Evolutionary conservation across 2,113 vertebrate genomes (phyloP), one percentile per base, ranked within the genome.

Genomic region (Nesospiza acunhae): DNA sequence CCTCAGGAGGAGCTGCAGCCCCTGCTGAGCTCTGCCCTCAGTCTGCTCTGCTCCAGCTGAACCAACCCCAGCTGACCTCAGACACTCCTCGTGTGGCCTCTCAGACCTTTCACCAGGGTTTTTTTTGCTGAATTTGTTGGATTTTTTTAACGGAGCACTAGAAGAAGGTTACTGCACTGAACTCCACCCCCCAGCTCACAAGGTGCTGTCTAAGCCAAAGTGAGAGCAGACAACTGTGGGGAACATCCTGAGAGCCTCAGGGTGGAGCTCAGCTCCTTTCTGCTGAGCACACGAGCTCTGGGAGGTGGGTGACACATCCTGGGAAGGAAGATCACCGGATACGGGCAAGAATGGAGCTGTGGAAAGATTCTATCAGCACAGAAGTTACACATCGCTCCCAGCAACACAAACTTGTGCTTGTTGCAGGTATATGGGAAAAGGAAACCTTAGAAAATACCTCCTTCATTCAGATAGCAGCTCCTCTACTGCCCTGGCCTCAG

Each of bases 291-390:
- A 35, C 0, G 1, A 59, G 46, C 74, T 20, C 87, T 87, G 70
- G 70, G n/a, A 58, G 47, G 24, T 28, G 62, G 58, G 84, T 84
- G 79, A 92, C 72, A 91, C 80, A 91, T 7, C 22, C 46, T 1
- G 0, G 83, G 87, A 56, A 83, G 88, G 19, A 93, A 62, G 41
- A 88, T 68, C 59, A 60, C 49, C 0, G 0, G 62, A 27, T 44
- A 37, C 3, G 0, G 76, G 20, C 67, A 69, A n/a, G 76, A 84
- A 41, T 2, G 0, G 2, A 86, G 63, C 17, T 75, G 55, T n/a
- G 55, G 72, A 74, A 67, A 77, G 90, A 90, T 77, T 84, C 39
- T 6, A 6, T 73, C 88, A 84, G 82, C 58, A 37, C n/a, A 76
- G 49, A 62, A 76, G 31, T 76, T 22, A 80, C 55, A 74, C 37